Base-by-base conservation (phyloP, 1,140 invertebrate genomes). In the Drosophila nasuta region DNA sequence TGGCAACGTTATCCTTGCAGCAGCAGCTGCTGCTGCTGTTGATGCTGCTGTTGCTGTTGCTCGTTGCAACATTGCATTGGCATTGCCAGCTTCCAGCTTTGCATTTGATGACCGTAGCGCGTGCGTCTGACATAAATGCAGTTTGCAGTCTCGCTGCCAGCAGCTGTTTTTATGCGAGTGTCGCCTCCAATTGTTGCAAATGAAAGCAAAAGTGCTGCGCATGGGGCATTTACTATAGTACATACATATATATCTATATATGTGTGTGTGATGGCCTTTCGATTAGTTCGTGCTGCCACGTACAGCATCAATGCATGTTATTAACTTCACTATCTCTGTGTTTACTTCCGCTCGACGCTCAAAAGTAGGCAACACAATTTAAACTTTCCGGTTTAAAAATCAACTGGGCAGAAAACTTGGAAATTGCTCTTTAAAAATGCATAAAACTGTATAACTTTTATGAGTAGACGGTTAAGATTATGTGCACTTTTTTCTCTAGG, bases 291-390 rank as follows among this genome's bases (percentile, higher is more conserved):
- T 54, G 38, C 54, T 8, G 38, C 28, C 65, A 68, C 64, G 64
- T 68, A 49, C 49, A 56, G 48, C 30, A 43, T 49, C 69, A 66
- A 66, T 56, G 57, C 15, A 56, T 69, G 46, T 69, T 41, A 52
- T 72, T 25, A 41, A 56, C n/a, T 54, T 60, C 15, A 59, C 58
- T 59, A 52, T 66, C 33, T 58, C 33, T 58, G 2, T 38, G 15
- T 13, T n/a, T 8, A 10, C 6, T 30, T 17, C 57, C 10, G 30
- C 20, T 6, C 43, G 73, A 8, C 62, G 46, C 74, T 48, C 62
- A 13, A 70, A 83, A 77, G 81, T 81, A 81, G 82, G 82, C 82
- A 86, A 82, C 76, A 76, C 76, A 79, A 77, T 85, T 78, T 78
- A 59, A 70, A 80, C 64, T 75, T 66, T 60, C 43, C 46, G 45